Percentiles rank a stretch among this genome's conserved stretches.
Conservation (phyloP, 2,797 vertebrate genomes). For the Amblyopsis hoosieri region DNA sequence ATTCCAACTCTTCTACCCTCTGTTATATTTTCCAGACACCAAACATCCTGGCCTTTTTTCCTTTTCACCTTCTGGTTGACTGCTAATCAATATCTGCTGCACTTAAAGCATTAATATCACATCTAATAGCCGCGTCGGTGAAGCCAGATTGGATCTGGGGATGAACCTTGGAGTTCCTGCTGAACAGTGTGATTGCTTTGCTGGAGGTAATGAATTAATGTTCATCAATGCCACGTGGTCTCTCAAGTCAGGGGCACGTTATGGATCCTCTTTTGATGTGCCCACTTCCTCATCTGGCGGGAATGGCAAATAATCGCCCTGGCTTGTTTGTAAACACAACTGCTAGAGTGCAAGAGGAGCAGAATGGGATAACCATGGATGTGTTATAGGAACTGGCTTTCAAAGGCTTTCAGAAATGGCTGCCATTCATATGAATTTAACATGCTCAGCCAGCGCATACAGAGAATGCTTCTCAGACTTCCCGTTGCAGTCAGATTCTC, state of each 20-base stretch:
- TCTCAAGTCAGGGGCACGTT: not conserved
- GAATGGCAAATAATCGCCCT: no score
- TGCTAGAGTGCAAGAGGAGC: no score
- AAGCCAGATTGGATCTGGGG: conserved; percentile 21
- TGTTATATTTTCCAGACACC: conserved; percentile 17
- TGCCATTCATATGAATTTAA: no score
- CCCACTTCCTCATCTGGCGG: not conserved
- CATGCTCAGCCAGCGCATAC: no score
- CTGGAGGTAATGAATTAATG: conserved; percentile 25
- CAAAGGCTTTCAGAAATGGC: no score
- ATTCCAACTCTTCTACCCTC: conserved; percentile 14
- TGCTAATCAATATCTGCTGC: conserved; percentile 27
- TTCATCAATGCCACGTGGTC: conserved; percentile 3
- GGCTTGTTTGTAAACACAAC: no score
- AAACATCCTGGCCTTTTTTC: conserved; percentile 34
- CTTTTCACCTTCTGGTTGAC: conserved; percentile 18
- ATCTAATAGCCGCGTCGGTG: conserved; percentile 7
- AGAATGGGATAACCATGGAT: no score
- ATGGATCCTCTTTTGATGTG: not conserved
- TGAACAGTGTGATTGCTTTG: conserved; percentile 19
- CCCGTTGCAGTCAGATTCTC: no score
- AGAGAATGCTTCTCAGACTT: no score
- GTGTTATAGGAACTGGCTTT: no score
- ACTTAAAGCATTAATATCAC: conserved; percentile 42
- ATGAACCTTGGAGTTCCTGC: conserved; percentile 19